phyloP scores from a whole-genome alignment of 2,113 vertebrate species.

The Crotalus viridis region DNA sequence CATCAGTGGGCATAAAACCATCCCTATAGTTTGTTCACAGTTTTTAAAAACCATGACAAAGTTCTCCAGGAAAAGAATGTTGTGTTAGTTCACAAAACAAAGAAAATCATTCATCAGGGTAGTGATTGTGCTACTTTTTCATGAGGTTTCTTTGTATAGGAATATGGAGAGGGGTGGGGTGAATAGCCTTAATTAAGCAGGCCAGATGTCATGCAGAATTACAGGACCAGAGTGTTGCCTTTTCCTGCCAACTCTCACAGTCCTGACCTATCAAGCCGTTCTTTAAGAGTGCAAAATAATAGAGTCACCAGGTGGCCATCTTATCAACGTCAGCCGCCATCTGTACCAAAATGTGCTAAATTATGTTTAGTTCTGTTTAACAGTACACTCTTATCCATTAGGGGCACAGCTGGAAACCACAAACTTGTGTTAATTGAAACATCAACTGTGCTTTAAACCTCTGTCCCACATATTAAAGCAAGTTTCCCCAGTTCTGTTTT shows the following conservation, averaged over 20 bases:
- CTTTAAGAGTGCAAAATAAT: slow-evolving; percentile 62
- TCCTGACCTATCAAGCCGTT: slow-evolving; percentile 58
- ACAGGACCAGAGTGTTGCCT: slow-evolving; percentile 44
- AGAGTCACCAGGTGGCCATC: slow-evolving; percentile 62
- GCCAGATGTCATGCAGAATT: slow-evolving; percentile 63
- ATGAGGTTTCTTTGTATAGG: slow-evolving; percentile 24
- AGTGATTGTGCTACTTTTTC: slow-evolving; percentile 38
- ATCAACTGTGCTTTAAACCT: slow-evolving; percentile 50
- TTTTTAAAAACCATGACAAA: background rate
- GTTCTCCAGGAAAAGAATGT: background rate
- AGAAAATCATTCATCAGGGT: slow-evolving; percentile 17
- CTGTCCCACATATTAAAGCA: slow-evolving; percentile 46
- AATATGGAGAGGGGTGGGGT: slow-evolving; percentile 55
- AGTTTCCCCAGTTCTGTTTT: slow-evolving; percentile 38
- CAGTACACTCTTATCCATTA: slow-evolving; percentile 59
- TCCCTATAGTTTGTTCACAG: background rate
- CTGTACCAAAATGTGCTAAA: slow-evolving; percentile 57
- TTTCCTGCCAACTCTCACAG: slow-evolving; percentile 50
- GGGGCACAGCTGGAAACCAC: slow-evolving; percentile 46
- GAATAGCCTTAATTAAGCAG: slow-evolving; percentile 61
- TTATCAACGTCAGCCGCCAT: slow-evolving; percentile 57
- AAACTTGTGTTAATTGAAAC: slow-evolving; percentile 60
- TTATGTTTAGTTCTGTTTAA: slow-evolving; percentile 64
- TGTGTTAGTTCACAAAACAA: background rate
- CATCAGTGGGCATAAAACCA: background rate